These are phyloP conservation scores for Anastrepha ludens DNA, from an alignment of 1,140 invertebrate species.

Conservation along the genomic window DNA sequence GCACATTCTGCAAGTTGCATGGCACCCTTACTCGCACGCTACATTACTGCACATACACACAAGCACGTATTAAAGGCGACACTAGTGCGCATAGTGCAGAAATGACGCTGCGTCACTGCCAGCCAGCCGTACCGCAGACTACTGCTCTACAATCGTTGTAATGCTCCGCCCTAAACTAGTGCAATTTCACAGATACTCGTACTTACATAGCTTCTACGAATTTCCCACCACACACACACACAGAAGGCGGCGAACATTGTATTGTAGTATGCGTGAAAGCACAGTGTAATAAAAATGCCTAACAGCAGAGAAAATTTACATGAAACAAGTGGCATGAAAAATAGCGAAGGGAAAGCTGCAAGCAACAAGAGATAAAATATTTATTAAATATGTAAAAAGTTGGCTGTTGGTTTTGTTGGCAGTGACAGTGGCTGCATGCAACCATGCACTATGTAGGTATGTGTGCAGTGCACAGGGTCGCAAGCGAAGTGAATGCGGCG, in stretches of 20 bases:
- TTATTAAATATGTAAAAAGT: no score
- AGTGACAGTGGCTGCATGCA: constrained; percentile 39
- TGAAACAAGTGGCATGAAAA: background rate
- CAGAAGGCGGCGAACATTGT: background rate
- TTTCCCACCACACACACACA: background rate
- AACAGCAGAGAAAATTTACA: background rate
- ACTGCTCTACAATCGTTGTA: background rate
- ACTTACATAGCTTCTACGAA: background rate
- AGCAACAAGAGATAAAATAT: constrained; percentile 25
- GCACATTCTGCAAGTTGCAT: background rate
- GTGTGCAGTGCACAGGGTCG: background rate
- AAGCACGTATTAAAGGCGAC: no score
- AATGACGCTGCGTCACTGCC: background rate
- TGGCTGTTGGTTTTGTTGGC: background rate
- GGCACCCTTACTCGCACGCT: background rate
- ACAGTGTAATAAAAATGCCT: constrained; percentile 15
- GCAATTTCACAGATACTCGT: background rate
- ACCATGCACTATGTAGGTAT: background rate
- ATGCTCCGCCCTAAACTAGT: background rate
- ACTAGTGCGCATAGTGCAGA: background rate
- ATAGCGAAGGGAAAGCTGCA: constrained; percentile 3
- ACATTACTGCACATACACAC: background rate
- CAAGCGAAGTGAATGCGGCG: background rate
- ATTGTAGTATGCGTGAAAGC: background rate
- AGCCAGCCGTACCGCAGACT: background rate